Conservation (phyloP, 2,797 vertebrate species). For the Masticophis lateralis region DNA sequence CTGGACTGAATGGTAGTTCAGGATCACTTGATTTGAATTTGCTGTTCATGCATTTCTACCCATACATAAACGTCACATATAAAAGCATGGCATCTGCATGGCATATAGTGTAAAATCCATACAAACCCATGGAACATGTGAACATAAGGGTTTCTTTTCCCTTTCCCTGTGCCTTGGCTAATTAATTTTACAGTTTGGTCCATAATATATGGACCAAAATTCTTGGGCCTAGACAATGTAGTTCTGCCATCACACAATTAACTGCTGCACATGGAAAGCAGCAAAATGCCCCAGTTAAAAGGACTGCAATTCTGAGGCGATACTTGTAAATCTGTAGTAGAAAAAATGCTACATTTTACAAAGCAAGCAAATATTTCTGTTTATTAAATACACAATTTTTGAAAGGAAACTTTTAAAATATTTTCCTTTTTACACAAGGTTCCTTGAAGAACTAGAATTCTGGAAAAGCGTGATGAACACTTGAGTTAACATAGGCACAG, state of each 20-base stretch:
- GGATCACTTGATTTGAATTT: neutral
- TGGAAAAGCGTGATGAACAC: neutral
- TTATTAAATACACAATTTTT: neutral
- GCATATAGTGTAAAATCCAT: neutral
- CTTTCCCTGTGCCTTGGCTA: neutral
- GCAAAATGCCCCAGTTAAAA: neutral
- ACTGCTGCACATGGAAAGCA: neutral
- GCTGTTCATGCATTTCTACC: neutral
- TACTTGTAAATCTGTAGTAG: neutral
- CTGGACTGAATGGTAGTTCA: neutral
- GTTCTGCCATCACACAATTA: neutral
- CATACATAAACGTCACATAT: neutral
- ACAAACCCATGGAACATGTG: neutral
- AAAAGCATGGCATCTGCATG: neutral
- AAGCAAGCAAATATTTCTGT: neutral
- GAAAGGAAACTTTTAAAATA: neutral
- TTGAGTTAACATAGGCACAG: neutral
- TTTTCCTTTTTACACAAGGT: neutral
- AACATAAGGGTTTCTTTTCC: neutral
- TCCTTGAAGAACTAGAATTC: neutral
- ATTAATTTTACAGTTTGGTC: neutral
- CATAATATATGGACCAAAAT: neutral
- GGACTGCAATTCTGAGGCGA: neutral
- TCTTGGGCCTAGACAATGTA: neutral
- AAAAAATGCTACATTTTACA: neutral